Percentiles rank a stretch among this genome's conserved stretches.
phyloP scores from a whole-genome alignment of 2,797 vertebrate species.

The Diplodus puntazzo region DNA sequence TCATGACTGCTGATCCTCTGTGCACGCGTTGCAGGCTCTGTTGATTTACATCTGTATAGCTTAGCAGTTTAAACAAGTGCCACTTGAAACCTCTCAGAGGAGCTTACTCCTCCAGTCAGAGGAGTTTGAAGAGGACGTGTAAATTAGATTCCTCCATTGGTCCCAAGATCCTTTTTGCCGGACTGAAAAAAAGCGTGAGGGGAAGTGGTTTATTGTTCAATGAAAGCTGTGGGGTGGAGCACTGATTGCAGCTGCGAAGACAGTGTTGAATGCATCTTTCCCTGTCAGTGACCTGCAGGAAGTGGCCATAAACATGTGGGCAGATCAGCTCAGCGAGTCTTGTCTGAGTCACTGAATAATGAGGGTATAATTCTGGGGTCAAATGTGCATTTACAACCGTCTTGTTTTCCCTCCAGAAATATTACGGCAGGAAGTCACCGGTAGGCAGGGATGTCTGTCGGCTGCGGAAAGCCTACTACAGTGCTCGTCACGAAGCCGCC shows the following conservation, averaged over 20 bases:
- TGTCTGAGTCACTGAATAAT: constrained; percentile 23
- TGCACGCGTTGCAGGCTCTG: constrained; percentile 34
- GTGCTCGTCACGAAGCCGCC: constrained; percentile 93
- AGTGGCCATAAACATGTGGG: constrained; percentile 6
- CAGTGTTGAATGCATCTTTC: constrained; percentile 24
- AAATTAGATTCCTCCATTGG: constrained; percentile 61
- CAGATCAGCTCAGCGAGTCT: constrained; percentile 15
- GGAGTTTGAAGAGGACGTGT: constrained; percentile 70
- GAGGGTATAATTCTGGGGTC: constrained; percentile 16
- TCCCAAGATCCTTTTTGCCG: constrained; percentile 20
- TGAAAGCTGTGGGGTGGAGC: constrained; percentile 20
- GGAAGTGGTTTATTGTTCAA: constrained; percentile 42
- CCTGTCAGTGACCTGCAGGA: constrained; percentile 23
- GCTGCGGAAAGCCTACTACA: constrained; percentile 96
- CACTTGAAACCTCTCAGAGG: constrained; percentile 74
- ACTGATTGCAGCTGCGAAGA: constrained; percentile 17
- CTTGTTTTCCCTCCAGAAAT: constrained; percentile 86
- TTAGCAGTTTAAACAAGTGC: constrained; percentile 72
- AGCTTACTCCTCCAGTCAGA: constrained; percentile 54
- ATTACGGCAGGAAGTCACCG: constrained; percentile 95
- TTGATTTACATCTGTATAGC: constrained; percentile 75
- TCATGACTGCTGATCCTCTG: constrained; percentile 45
- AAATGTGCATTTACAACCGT: neutral
- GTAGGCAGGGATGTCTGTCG: constrained; percentile 95
- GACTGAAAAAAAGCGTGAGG: constrained; percentile 30